These are phyloP conservation scores for Tragelaphus buxtoni DNA, from an alignment of 2,113 vertebrate species.

Conservation along the genomic window DNA sequence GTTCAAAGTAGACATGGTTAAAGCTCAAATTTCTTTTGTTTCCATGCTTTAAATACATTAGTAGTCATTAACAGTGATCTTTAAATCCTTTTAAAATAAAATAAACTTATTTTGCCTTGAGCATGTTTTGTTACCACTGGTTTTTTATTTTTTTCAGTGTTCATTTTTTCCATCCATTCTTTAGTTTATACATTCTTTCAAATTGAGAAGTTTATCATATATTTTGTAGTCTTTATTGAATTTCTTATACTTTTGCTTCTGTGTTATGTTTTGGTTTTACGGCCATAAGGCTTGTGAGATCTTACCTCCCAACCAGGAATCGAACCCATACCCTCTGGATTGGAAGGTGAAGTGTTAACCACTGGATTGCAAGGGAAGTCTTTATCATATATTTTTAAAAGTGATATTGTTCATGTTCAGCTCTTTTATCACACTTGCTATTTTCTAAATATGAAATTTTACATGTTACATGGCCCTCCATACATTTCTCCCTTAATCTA, in stretches of 20 bases:
- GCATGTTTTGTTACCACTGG: neutral
- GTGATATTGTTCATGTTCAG: neutral
- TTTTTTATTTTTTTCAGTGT: neutral
- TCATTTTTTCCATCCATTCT: neutral
- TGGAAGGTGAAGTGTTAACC: neutral
- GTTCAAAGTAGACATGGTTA: neutral
- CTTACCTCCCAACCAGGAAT: neutral
- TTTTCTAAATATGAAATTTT: neutral
- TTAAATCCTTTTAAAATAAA: slow-evolving; percentile 4
- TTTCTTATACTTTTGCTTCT: neutral
- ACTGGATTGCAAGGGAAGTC: neutral
- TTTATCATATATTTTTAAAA: neutral
- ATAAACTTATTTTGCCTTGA: neutral
- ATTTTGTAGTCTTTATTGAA: neutral
- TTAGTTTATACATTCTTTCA: neutral
- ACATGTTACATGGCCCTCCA: neutral
- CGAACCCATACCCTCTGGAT: neutral
- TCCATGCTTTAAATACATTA: neutral
- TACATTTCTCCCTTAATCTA: neutral
- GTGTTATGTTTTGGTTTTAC: neutral
- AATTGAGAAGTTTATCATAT: neutral
- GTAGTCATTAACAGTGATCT: neutral
- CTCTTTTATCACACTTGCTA: neutral
- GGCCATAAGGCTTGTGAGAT: neutral
- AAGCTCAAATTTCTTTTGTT: neutral